These are phyloP conservation scores for Aulostomus chinensis DNA, from an alignment of 2,797 vertebrate genomes.

Conservation along the genomic window DNA sequence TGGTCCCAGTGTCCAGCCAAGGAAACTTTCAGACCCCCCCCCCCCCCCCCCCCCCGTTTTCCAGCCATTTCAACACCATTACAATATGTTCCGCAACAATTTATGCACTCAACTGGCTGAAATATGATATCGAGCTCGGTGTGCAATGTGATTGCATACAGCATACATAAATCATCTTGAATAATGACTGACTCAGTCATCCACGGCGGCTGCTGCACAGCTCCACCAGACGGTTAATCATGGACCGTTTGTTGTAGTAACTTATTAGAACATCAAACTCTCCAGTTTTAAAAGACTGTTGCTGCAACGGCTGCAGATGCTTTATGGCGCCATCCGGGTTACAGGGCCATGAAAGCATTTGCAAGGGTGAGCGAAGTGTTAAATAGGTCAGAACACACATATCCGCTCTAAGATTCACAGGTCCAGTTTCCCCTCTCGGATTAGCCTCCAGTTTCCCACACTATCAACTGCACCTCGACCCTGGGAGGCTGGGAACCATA, in stretches of 20 bases:
- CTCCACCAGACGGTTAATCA: constrained; percentile 19
- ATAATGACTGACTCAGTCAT: constrained; percentile 47
- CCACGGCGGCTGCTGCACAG: constrained; percentile 1
- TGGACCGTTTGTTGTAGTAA: neutral
- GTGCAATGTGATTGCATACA: constrained; percentile 33
- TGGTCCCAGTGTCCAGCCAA: constrained; percentile 13
- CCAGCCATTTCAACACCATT: constrained; percentile 15
- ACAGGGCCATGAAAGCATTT: constrained; percentile 25
- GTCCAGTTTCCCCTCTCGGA: constrained; percentile 34
- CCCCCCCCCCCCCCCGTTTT: constrained; percentile 10
- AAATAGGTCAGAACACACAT: constrained; percentile 54
- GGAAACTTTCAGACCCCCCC: constrained; percentile 1
- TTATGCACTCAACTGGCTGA: constrained; percentile 35
- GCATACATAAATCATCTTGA: constrained; percentile 38
- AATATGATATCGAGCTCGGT: constrained; percentile 19
- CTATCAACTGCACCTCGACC: constrained; percentile 30
- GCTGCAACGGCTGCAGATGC: constrained; percentile 3
- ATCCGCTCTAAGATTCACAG: constrained; percentile 19
- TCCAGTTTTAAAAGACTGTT: neutral
- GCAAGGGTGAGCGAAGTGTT: constrained; percentile 19
- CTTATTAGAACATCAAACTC: neutral
- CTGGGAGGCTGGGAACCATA: constrained; percentile 25
- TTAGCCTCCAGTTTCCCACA: constrained; percentile 36
- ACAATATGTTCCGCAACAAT: constrained; percentile 32
- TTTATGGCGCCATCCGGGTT: constrained; percentile 35